Percentiles rank a stretch among this genome's conserved stretches.
Conservation (phyloP, 1,140 invertebrate species). For the Pseudoatta argentina region DNA sequence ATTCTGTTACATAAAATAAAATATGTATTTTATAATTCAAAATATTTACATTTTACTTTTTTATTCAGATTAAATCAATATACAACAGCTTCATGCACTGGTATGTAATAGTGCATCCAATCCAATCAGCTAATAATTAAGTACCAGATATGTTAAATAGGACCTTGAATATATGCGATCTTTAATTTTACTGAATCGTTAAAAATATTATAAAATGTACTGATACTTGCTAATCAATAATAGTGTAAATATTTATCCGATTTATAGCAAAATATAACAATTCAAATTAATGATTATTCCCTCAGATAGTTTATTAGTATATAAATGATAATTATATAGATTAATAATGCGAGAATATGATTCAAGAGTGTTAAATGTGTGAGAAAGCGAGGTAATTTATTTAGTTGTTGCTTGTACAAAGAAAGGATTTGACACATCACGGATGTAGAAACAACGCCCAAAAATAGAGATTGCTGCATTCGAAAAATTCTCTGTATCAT, state of each 20-base stretch:
- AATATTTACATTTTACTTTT: too few species aligned
- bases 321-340: neutral
- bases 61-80: too few species aligned
- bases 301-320: neutral
- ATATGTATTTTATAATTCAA: too few species aligned
- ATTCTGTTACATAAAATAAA: too few species aligned
- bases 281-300: neutral
- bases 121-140: too few species aligned
- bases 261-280: neutral
- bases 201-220: too few species aligned
- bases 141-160: neutral
- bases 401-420: neutral
- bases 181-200: neutral
- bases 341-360: neutral
- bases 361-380: neutral
- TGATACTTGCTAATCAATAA: too few species aligned
- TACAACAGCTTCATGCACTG: too few species aligned
- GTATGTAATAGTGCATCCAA: too few species aligned
- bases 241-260: neutral
- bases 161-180: neutral
- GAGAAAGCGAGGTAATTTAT: neutral
- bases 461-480: slow-evolving; percentile 74
- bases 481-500: slow-evolving; percentile 47
- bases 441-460: slow-evolving; percentile 28
- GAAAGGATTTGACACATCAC: slow-evolving; percentile 4